Evolutionary conservation across 2,797 vertebrate genomes (phyloP).

Genomic region (Bradypus variegatus): DNA sequence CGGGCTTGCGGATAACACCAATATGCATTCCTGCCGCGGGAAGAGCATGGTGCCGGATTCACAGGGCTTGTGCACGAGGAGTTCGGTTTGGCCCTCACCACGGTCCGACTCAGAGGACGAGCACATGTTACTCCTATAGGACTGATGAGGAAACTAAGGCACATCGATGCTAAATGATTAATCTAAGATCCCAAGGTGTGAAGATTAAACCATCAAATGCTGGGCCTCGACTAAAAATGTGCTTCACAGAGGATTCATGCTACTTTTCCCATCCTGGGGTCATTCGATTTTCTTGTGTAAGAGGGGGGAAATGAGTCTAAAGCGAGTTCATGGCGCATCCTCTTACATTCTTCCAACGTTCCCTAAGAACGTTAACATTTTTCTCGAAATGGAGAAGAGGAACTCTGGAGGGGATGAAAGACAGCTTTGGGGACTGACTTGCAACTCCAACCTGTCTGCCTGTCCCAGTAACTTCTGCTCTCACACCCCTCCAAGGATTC

Average conservation of each 20-base stretch:
- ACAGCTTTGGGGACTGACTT: not conserved
- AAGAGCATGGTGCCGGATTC: not conserved
- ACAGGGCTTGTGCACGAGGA: not conserved
- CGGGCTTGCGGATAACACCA: slow-evolving; percentile 4
- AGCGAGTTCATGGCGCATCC: not conserved
- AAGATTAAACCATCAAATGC: not conserved
- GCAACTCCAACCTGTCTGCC: not conserved
- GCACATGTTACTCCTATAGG: not conserved
- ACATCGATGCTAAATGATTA: not conserved
- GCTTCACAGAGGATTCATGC: not conserved
- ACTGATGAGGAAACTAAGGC: slow-evolving; percentile 34
- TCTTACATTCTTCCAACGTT: not conserved
- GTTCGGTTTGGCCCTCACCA: too few relatives aligned
- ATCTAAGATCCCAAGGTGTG: not conserved
- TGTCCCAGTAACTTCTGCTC: not conserved
- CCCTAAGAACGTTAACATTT: not conserved
- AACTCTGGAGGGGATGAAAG: not conserved
- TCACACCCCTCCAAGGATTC: not conserved
- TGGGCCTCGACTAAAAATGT: not conserved
- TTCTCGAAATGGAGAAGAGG: not conserved
- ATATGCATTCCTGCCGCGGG: not conserved
- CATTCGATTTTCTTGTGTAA: not conserved
- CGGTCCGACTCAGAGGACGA: not conserved
- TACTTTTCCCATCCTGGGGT: not conserved
- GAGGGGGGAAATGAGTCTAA: not conserved